These are phyloP conservation scores for Drosophila histrio DNA, from an alignment of 2,888 invertebrate species.

Conservation along the genomic window DNA sequence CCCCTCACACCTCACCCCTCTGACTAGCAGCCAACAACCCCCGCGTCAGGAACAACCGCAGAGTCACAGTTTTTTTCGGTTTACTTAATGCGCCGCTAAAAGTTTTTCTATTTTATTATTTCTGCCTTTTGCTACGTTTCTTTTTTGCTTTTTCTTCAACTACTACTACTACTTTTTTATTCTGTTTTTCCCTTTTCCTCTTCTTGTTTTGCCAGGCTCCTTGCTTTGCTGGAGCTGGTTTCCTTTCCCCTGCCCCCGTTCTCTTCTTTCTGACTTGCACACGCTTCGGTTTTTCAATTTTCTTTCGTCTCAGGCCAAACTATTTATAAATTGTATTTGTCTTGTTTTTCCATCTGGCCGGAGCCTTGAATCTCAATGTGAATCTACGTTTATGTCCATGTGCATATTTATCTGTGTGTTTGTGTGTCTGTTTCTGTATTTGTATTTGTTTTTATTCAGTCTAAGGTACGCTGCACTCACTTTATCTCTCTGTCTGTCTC, in stretches of 20 bases:
- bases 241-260: not conserved
- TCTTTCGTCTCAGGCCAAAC: slow-evolving; percentile 65
- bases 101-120: slow-evolving; percentile 79
- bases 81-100: slow-evolving; percentile 80
- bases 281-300: slow-evolving; percentile 71
- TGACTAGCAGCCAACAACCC: not conserved
- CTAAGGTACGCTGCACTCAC: slow-evolving; percentile 28
- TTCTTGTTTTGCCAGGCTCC: not conserved
- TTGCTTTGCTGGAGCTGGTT: not conserved
- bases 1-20: not conserved
- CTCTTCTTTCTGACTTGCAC: slow-evolving; percentile 17
- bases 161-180: not conserved
- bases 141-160: slow-evolving; percentile 19
- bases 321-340: slow-evolving; percentile 77
- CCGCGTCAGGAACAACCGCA: slow-evolving; percentile 77
- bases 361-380: slow-evolving; percentile 29
- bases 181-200: not conserved
- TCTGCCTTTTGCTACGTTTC: slow-evolving; percentile 60
- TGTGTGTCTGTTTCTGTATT: not conserved
- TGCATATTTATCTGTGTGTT: slow-evolving; percentile 1
- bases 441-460: slow-evolving; percentile 3
- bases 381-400: slow-evolving; percentile 13
- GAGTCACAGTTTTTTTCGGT: slow-evolving; percentile 78
- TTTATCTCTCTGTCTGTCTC: not conserved
- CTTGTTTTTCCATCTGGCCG: slow-evolving; percentile 59